These are phyloP conservation scores for Onychomys arenicola DNA, from an alignment of 2,797 vertebrate species.

Conservation along the genomic window DNA sequence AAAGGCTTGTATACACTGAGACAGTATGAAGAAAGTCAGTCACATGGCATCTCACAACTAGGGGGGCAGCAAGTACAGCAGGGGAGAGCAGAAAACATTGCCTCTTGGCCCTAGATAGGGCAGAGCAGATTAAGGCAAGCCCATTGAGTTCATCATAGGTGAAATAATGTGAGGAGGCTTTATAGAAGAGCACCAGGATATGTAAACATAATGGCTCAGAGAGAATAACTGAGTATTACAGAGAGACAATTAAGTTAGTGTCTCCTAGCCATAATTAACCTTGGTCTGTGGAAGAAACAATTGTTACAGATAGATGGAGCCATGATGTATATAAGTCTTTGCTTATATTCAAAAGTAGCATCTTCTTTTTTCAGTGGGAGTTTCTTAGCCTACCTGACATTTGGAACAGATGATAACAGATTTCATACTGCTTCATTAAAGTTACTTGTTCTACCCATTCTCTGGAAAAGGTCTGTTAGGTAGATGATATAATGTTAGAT, in stretches of 20 bases:
- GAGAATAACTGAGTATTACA: background rate
- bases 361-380: background rate
- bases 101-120: background rate
- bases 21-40: background rate
- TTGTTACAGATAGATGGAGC: background rate
- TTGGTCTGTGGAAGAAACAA: background rate
- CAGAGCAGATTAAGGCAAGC: background rate
- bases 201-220: background rate
- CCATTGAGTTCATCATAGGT: background rate
- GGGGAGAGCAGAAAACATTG: background rate
- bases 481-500: background rate
- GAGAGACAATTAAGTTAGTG: background rate
- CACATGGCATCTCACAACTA: background rate
- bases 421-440: background rate
- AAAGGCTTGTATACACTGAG: background rate
- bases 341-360: too few relatives aligned
- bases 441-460: too few relatives aligned
- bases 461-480: background rate
- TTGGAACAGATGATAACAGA: background rate
- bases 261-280: background rate
- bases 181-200: background rate
- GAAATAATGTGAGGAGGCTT: background rate
- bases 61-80: background rate
- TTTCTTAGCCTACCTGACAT: background rate
- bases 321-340: background rate